Percentiles rank a stretch among this genome's conserved stretches.
Conservation (phyloP, 1,140 invertebrate species). For the Ericerus pela region DNA sequence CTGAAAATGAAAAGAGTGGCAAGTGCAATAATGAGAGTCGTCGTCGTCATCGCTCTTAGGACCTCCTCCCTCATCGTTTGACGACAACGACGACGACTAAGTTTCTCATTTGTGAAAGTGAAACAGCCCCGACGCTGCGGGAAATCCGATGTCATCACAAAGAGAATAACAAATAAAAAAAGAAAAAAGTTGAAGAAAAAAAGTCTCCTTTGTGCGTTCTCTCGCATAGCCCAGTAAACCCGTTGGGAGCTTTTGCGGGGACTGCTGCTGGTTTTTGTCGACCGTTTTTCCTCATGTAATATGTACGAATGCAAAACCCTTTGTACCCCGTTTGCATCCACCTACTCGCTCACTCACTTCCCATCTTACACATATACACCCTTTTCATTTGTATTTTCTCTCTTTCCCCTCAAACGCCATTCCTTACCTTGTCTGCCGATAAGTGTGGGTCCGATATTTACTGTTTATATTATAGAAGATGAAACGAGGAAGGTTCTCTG, state of each 20-base stretch:
- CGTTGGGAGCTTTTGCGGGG: conserved; percentile 6
- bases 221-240: conserved; percentile 3
- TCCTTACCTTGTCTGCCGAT: too few relatives aligned
- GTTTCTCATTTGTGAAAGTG: conserved; percentile 1
- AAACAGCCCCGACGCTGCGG: conserved; percentile 7
- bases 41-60: too few relatives aligned
- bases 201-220: conserved; percentile 6
- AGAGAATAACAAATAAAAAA: conserved; percentile 12
- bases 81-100: neutral
- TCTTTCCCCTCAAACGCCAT: too few relatives aligned
- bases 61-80: conserved; percentile 3
- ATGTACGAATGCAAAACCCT: conserved; percentile 2
- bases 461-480: conserved; percentile 9
- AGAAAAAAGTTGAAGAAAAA: too few relatives aligned
- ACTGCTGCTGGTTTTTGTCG: too few relatives aligned
- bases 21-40: conserved; percentile 12
- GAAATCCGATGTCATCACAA: conserved; percentile 9
- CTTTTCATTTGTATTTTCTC: too few relatives aligned
- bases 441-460: neutral
- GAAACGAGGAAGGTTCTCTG: too few relatives aligned
- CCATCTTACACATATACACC: too few relatives aligned
- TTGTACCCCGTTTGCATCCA: too few relatives aligned
- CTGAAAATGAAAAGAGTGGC: conserved; percentile 8
- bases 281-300: conserved; percentile 8
- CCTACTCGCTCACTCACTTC: neutral